Conservation (phyloP, 64 coral and sea anemone genomes). For the Montipora efflorescens region DNA sequence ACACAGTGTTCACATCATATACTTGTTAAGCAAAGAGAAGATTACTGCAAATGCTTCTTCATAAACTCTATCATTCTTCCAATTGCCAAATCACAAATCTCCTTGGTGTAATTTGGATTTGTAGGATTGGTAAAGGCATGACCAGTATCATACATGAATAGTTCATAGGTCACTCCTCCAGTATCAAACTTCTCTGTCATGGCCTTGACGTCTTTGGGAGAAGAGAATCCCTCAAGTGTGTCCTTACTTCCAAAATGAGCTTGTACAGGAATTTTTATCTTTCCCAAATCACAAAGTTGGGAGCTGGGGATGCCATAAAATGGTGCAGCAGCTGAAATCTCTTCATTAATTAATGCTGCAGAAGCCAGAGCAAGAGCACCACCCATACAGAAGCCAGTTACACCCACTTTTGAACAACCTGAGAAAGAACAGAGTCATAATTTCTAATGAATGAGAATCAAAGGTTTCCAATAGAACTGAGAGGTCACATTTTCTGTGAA, state of each 20-base stretch:
- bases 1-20: too few relatives aligned
- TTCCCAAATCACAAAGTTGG: conserved; percentile 54
- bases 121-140: conserved; percentile 79
- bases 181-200: conserved; percentile 69
- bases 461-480: too few relatives aligned
- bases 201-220: conserved; percentile 41
- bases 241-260: conserved; percentile 80
- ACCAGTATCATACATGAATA: conserved; percentile 65
- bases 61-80: conserved; percentile 86
- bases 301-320: conserved; percentile 81
- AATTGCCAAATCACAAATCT: conserved; percentile 43
- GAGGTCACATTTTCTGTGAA: too few relatives aligned
- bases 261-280: conserved; percentile 76
- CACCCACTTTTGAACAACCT: conserved; percentile 81
- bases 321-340: conserved; percentile 76
- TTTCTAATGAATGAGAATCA: not conserved
- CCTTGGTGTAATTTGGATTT: conserved; percentile 63
- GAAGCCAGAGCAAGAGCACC: conserved; percentile 63
- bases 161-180: conserved; percentile 61
- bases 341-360: conserved; percentile 61
- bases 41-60: conserved; percentile 63
- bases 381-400: conserved; percentile 91
- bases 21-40: not conserved
- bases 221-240: conserved; percentile 37
- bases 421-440: not conserved